Evolutionary conservation across 2,113 vertebrate genomes (phyloP).

Genomic region (Ranitomeya imitator): DNA sequence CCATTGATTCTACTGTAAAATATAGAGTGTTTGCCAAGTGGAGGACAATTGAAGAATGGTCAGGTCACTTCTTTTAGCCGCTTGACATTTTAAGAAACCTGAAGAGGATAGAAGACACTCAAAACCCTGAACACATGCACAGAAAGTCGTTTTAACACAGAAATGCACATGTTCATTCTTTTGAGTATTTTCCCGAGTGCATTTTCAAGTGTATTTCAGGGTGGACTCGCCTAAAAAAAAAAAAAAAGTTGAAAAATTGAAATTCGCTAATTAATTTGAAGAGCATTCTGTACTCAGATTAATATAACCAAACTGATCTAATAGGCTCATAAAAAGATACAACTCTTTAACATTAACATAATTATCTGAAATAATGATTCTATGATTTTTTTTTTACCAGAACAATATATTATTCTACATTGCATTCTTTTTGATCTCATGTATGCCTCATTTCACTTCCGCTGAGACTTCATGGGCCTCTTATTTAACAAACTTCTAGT

Average conservation of each 20-base stretch:
- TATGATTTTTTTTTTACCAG: neutral
- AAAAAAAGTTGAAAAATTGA: neutral
- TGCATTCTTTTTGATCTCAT: neutral
- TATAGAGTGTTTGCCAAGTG: too few relatives aligned
- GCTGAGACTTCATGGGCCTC: neutral
- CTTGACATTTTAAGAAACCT: too few relatives aligned
- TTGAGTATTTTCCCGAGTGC: too few relatives aligned
- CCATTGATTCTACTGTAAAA: too few relatives aligned
- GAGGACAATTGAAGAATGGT: too few relatives aligned
- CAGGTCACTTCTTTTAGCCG: too few relatives aligned
- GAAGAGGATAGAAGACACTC: too few relatives aligned
- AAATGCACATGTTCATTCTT: too few relatives aligned
- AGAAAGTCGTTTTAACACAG: too few relatives aligned
- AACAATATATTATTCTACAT: constrained; percentile 20
- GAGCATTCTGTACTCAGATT: neutral
- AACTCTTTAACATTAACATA: neutral
- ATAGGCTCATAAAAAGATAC: neutral
- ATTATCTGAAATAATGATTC: neutral
- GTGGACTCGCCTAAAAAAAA: too few relatives aligned
- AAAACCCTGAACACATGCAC: too few relatives aligned
- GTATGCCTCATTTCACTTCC: neutral
- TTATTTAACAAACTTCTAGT: neutral
- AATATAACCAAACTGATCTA: neutral
- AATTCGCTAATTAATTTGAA: neutral
- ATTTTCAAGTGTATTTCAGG: too few relatives aligned